Evolutionary conservation across 1,140 invertebrate species (phyloP).

Genomic region (Cherax quadricarinatus): DNA sequence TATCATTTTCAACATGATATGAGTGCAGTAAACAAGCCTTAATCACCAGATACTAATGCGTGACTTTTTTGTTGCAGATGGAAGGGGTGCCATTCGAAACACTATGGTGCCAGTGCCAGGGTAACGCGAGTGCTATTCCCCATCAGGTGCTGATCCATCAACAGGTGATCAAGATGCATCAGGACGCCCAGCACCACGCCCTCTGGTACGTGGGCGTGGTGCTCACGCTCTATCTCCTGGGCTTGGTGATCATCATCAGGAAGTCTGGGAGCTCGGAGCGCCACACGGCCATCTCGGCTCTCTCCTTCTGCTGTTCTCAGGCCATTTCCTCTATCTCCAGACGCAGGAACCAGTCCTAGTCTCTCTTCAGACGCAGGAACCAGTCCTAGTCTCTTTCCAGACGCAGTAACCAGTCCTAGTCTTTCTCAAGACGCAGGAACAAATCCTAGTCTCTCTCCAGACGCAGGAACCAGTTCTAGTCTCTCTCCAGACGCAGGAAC

Average conservation of each 20-base stretch:
- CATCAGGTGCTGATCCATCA: constrained; percentile 36
- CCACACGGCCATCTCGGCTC: constrained; percentile 25
- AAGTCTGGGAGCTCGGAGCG: constrained; percentile 29
- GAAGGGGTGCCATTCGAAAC: constrained; percentile 1
- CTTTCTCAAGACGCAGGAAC: no score
- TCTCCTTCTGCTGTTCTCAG: constrained; percentile 47
- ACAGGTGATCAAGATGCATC: constrained; percentile 22
- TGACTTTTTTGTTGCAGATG: neutral
- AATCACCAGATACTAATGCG: neutral
- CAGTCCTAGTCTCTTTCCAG: no score
- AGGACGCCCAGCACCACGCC: constrained; percentile 45
- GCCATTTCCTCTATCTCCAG: constrained; percentile 15
- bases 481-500: no score
- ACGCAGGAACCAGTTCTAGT: no score
- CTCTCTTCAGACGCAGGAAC: no score
- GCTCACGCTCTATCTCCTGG: constrained; percentile 32
- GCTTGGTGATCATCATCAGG: constrained; percentile 22
- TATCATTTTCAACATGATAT: no score
- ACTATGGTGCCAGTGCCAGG: constrained; percentile 43
- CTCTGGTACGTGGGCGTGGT: constrained; percentile 49
- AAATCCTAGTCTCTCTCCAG: no score
- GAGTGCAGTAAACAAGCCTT: no score
- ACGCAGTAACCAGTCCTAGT: neutral
- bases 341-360: neutral
- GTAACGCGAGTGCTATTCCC: constrained; percentile 41